Conservation (phyloP, 30 jellyfish, hydroid and myxozoan genomes). For the Pelagia noctiluca region DNA sequence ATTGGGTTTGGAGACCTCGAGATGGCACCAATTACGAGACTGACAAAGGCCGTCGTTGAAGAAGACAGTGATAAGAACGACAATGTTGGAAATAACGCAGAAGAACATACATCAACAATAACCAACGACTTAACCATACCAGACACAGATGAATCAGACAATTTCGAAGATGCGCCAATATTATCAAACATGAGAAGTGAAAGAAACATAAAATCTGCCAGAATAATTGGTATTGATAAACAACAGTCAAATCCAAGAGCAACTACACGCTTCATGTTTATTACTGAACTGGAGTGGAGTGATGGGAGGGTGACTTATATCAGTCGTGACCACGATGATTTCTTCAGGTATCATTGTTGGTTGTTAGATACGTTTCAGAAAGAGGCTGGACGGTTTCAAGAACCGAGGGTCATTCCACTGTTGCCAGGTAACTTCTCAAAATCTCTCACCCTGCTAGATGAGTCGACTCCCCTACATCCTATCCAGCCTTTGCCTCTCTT, state of each 20-base stretch:
- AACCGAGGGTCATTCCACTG: conserved; percentile 45
- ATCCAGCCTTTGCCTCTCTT: no score
- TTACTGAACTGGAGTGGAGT: conserved; percentile 51
- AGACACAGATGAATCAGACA: background rate
- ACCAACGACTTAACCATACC: background rate
- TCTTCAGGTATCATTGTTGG: conserved; percentile 79
- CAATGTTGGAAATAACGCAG: background rate
- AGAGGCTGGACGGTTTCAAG: conserved; percentile 52
- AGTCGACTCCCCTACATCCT: no score
- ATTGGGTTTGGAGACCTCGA: background rate
- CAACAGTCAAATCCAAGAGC: conserved; percentile 46
- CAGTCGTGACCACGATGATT: conserved; percentile 69
- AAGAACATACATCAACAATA: background rate
- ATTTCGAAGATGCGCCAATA: background rate
- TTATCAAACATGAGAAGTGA: background rate
- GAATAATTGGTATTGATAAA: conserved; percentile 36
- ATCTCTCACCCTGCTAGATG: no score
- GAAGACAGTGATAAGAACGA: background rate
- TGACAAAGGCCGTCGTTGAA: background rate
- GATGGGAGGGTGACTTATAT: conserved; percentile 35
- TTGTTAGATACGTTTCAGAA: conserved; percentile 52
- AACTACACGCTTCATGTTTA: conserved; percentile 65
- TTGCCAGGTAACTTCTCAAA: conserved; percentile 80
- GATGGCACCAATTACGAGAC: background rate
- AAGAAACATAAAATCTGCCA: background rate